phyloP scores from a whole-genome alignment of 2,888 invertebrate species.

The Caenorhabditis sp. region DNA sequence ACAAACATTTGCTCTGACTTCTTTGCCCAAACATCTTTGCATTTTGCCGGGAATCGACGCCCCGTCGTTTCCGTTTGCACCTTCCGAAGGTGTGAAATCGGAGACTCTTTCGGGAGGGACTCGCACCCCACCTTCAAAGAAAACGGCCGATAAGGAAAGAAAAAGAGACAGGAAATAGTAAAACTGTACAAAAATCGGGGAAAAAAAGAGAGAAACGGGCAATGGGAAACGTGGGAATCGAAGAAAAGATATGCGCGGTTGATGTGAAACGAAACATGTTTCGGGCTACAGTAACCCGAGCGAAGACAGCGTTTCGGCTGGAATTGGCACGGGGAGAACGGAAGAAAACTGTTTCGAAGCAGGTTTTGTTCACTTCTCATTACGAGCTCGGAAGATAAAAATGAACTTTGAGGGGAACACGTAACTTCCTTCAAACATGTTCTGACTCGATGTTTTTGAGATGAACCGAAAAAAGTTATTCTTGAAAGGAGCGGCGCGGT shows the following conservation, averaged over 20 bases:
- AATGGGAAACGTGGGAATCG: background rate
- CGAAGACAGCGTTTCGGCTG: too few relatives aligned
- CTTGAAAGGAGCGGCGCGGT: conserved; percentile 12
- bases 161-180: background rate
- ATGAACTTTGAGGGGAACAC: too few relatives aligned
- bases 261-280: background rate
- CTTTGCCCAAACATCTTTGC: too few relatives aligned
- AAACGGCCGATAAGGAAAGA: background rate
- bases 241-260: background rate
- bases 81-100: background rate
- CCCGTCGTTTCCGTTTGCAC: conserved; percentile 9
- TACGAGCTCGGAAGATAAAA: too few relatives aligned
- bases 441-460: too few relatives aligned
- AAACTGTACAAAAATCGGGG: background rate
- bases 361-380: too few relatives aligned
- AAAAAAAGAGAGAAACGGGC: background rate
- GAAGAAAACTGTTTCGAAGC: too few relatives aligned
- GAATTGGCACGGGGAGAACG: background rate
- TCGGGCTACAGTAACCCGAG: background rate
- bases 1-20: too few relatives aligned
- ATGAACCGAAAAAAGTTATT: too few relatives aligned
- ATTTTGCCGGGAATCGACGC: too few relatives aligned
- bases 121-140: background rate
- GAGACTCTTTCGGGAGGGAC: background rate
- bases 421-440: too few relatives aligned